Conservation (phyloP, 2,888 invertebrate genomes). For the Drosophila colorata region DNA sequence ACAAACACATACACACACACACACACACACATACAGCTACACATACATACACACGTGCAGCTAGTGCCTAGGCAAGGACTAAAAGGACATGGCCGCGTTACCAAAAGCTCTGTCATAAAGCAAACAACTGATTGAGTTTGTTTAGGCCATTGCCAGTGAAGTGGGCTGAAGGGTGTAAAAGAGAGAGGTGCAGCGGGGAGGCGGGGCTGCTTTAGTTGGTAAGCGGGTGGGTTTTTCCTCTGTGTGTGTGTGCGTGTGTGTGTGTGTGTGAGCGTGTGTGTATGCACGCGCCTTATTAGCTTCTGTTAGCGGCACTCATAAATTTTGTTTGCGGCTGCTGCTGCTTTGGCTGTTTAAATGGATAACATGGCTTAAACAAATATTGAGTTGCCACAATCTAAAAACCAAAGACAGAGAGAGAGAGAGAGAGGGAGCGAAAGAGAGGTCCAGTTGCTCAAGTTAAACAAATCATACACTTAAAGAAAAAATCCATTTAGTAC, state of each 20-base stretch:
- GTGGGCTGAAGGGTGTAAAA: conserved; percentile 8
- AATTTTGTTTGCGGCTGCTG: conserved; percentile 30
- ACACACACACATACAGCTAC: conserved; percentile 8
- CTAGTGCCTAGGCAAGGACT: conserved; percentile 45
- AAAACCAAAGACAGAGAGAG: background rate
- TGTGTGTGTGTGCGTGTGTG: background rate
- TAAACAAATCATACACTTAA: too few relatives aligned
- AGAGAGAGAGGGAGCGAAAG: background rate
- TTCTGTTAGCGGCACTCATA: conserved; percentile 26
- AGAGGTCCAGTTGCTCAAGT: too few relatives aligned
- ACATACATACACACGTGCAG: conserved; percentile 8
- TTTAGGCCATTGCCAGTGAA: conserved; percentile 60
- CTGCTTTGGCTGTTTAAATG: conserved; percentile 37
- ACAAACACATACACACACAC: conserved; percentile 16
- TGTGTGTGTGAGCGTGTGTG: conserved; percentile 1
- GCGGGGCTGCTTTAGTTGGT: background rate
- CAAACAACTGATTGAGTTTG: conserved; percentile 72
- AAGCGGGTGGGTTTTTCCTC: conserved; percentile 9
- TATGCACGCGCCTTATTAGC: conserved; percentile 38
- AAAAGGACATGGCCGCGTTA: conserved; percentile 51
- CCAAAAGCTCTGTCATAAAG: conserved; percentile 61
- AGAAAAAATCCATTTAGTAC: too few relatives aligned
- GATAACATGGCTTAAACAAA: conserved; percentile 43
- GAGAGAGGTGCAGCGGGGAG: background rate
- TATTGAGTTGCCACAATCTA: background rate